Base-by-base conservation (phyloP, 2,113 vertebrate species). In the Lethenteron reissneri region DNA sequence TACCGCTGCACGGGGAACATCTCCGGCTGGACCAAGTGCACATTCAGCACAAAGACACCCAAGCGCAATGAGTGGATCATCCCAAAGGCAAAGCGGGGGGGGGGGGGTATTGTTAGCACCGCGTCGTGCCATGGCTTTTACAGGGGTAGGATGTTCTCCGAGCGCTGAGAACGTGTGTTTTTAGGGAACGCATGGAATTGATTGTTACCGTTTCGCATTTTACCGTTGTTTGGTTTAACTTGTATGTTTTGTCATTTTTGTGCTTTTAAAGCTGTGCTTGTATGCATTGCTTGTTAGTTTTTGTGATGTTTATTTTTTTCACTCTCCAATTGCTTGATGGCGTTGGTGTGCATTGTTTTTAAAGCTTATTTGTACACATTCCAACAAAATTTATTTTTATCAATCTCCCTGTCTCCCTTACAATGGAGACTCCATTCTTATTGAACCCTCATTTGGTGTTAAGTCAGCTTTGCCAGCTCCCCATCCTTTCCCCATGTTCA, bases 21-120 rank as follows among this genome's bases (percentile, higher is more conserved):
- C 75, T 95, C 90, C 10, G 88, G 87, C 73, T 99, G 94, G 94
- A 99, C 94, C 11, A 99, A 97, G 77, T 99, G 94, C 17, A 86
- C 89, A 75, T 83, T 84, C 77, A 97, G 84, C 81, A 95, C 84
- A 0, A 78, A 84, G 77, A 85, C 75, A 2, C 94, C 94, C 13
- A 74, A 72, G 71, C 85, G 88, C 69, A 89, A 86, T 70, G 87
- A 92, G 62, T 99, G 90, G 90, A 73, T 86, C 13, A 88, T 77
- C 70, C 92, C 92, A 1, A 90, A 95, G 86, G 94, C 96, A 41
- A 41, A 41, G 41, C 41, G 41, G 41, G 6, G 41, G 41, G 41
- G 41, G 5, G n/a, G 25, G 3, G 25, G 25, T 41, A 41, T 41
- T 41, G 41, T 41, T 41, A 41, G 41, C 41, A 41, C 5, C 41